Evolutionary conservation across 2,797 vertebrate species (phyloP).

Genomic region (Delichon dasypus): DNA sequence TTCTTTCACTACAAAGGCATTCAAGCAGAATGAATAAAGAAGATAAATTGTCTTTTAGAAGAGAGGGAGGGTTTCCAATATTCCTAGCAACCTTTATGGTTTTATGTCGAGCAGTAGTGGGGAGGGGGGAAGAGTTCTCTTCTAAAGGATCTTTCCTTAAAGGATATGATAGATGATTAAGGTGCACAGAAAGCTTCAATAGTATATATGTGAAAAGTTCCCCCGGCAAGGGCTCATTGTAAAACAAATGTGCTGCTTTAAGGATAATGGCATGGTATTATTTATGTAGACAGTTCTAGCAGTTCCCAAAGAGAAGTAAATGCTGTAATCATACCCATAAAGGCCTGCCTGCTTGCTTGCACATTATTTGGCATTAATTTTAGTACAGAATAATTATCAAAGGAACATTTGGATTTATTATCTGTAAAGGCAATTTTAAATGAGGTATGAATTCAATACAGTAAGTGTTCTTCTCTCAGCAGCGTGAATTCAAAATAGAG

Average conservation of each 20-base stretch:
- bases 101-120: conserved; percentile 1
- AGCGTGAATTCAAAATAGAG: conserved; percentile 36
- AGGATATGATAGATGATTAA: conserved; percentile 43
- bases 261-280: conserved; percentile 64
- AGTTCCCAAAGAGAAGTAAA: conserved; percentile 60
- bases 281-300: conserved; percentile 66
- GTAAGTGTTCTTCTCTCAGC: conserved; percentile 36
- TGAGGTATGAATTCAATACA: conserved; percentile 58
- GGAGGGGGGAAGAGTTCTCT: not conserved
- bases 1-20: not conserved
- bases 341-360: conserved; percentile 62
- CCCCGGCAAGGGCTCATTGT: conserved; percentile 39
- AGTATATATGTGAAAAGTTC: not conserved
- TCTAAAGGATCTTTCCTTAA: conserved; percentile 20
- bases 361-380: conserved; percentile 71
- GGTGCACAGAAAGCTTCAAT: conserved; percentile 27
- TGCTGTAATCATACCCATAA: conserved; percentile 63
- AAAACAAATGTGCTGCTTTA: conserved; percentile 67
- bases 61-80: not conserved
- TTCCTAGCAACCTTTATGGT: not conserved
- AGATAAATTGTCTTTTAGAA: conserved; percentile 16
- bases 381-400: conserved; percentile 63
- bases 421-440: conserved; percentile 61
- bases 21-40: not conserved
- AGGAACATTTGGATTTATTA: conserved; percentile 68